Conservation (phyloP, 2,888 invertebrate species). For the Drosophila flavopinicola region DNA sequence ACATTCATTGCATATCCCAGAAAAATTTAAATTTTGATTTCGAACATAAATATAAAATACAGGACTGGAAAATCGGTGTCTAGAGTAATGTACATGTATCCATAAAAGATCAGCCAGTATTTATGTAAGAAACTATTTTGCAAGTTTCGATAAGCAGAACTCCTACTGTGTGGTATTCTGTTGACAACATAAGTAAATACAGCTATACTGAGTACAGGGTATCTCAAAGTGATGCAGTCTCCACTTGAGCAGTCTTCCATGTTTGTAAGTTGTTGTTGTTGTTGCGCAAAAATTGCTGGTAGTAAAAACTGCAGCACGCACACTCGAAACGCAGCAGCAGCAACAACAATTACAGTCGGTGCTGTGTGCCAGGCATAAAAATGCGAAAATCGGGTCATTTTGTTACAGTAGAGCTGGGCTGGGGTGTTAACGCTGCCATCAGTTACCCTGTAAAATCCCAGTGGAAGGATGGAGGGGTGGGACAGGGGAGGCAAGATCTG, state of each 20-base stretch:
- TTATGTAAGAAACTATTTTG: too few species aligned
- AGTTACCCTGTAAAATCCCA: conserved; percentile 24
- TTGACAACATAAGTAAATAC: not conserved
- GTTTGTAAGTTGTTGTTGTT: conserved; percentile 12
- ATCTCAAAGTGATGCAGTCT: not conserved
- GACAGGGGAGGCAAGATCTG: conserved; percentile 12
- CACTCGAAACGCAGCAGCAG: conserved; percentile 60
- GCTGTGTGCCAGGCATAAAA: conserved; percentile 59
- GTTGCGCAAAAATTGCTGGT: conserved; percentile 51
- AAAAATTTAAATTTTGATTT: too few species aligned
- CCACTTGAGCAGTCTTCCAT: not conserved
- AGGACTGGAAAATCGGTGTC: too few species aligned
- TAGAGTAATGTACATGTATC: too few species aligned
- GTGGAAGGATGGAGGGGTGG: not conserved
- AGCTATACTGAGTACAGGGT: not conserved
- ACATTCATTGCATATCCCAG: too few species aligned
- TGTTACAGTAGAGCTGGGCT: conserved; percentile 24
- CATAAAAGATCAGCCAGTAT: too few species aligned
- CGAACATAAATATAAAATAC: too few species aligned
- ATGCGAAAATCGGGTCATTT: conserved; percentile 74
- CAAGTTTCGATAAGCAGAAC: too few species aligned
- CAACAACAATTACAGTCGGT: conserved; percentile 47
- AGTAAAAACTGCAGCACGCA: conserved; percentile 78
- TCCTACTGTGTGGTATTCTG: too few species aligned
- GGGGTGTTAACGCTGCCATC: conserved; percentile 41